Evolutionary conservation across 1,140 invertebrate species (phyloP).

Genomic region (Andrena cerasifolii): DNA sequence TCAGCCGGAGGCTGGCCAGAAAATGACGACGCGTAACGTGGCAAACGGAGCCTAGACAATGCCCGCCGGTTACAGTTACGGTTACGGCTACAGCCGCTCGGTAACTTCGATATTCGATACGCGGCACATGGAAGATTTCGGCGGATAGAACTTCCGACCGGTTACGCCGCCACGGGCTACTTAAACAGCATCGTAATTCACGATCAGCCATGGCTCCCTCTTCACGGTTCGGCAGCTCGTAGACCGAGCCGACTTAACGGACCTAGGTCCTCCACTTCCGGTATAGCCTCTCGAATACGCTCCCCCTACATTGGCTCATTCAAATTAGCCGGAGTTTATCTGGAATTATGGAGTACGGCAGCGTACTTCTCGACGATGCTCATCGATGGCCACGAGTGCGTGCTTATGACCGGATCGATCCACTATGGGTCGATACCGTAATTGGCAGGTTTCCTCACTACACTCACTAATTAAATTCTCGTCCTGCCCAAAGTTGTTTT

Average conservation of each 20-base stretch:
- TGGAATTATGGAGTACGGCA: constrained; percentile 44
- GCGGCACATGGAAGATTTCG: constrained; percentile 44
- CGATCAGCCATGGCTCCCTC: constrained; percentile 72
- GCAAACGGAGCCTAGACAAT: constrained; percentile 69
- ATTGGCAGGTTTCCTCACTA: constrained; percentile 36
- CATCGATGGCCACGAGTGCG: constrained; percentile 35
- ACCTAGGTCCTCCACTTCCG: constrained; percentile 17
- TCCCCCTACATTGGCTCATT: constrained; percentile 9
- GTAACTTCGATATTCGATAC: constrained; percentile 53
- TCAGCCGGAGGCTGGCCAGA: constrained; percentile 21
- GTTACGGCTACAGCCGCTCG: constrained; percentile 1
- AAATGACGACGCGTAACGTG: constrained; percentile 42
- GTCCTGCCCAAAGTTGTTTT: constrained; percentile 33
- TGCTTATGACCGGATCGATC: constrained; percentile 37
- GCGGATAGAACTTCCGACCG: constrained; percentile 27
- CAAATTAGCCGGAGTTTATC: constrained; percentile 49
- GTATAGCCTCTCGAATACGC: constrained; percentile 25
- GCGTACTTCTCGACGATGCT: constrained; percentile 48
- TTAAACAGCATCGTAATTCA: constrained; percentile 77
- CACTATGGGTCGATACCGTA: constrained; percentile 24
- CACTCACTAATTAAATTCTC: constrained; percentile 32
- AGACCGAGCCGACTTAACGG: constrained; percentile 37
- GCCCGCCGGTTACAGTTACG: constrained; percentile 60
- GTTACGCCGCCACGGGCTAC: constrained; percentile 46
- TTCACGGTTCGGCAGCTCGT: constrained; percentile 19